These are phyloP conservation scores for Sardinella longiceps DNA, from an alignment of 2,797 vertebrate species.

Conservation along the genomic window DNA sequence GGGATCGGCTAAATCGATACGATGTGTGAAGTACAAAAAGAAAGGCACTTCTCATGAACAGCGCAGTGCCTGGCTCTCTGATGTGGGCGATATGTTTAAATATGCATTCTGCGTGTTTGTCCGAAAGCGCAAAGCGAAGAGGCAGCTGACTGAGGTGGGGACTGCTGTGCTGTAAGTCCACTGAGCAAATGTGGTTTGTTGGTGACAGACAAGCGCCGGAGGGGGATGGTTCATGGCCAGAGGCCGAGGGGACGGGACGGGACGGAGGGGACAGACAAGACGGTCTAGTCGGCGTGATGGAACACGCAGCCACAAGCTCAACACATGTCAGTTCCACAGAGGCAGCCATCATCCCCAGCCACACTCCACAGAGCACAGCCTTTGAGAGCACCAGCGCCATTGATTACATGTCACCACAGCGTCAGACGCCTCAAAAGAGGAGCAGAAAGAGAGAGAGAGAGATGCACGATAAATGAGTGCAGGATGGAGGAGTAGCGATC, in stretches of 20 bases:
- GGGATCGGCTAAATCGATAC: background rate
- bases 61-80: background rate
- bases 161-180: slow-evolving; percentile 32
- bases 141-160: slow-evolving; percentile 21
- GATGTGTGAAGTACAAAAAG: slow-evolving; percentile 10
- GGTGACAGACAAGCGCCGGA: slow-evolving; percentile 80
- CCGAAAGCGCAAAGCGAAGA: background rate
- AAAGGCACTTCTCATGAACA: background rate
- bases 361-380: slow-evolving; percentile 36
- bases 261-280: slow-evolving; percentile 29
- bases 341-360: slow-evolving; percentile 49
- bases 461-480: background rate
- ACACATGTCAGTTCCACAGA: slow-evolving; percentile 57
- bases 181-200: slow-evolving; percentile 77
- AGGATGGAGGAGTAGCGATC: background rate
- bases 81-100: background rate
- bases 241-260: slow-evolving; percentile 27
- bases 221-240: slow-evolving; percentile 31
- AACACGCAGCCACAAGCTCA: slow-evolving; percentile 50
- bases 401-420: slow-evolving; percentile 45
- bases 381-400: slow-evolving; percentile 40
- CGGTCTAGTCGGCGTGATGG: slow-evolving; percentile 49
- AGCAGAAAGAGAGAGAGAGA: slow-evolving; percentile 21
- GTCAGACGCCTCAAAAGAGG: slow-evolving; percentile 41
- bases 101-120: background rate